Percentiles rank a stretch among this genome's conserved stretches.
Conservation (phyloP, 2,113 vertebrate genomes). For the Myiozetetes cayanensis region DNA sequence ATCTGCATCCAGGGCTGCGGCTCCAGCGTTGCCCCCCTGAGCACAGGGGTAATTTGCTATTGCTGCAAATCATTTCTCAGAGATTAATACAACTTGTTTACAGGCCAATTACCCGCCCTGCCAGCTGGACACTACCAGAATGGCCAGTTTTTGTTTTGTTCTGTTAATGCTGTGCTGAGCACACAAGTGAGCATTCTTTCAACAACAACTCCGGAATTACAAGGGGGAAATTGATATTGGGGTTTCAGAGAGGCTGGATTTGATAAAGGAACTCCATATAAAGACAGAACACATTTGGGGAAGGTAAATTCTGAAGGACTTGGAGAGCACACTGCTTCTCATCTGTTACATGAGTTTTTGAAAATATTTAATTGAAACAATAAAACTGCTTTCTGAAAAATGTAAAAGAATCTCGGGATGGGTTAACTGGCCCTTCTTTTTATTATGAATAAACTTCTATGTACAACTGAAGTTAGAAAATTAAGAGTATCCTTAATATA, state of each 20-base stretch:
- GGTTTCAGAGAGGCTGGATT: background rate
- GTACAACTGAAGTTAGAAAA: background rate
- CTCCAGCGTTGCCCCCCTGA: background rate
- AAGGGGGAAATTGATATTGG: background rate
- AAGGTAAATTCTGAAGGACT: background rate
- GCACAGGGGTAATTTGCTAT: conserved; percentile 24
- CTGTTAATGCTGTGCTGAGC: conserved; percentile 37
- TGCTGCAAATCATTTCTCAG: conserved; percentile 37
- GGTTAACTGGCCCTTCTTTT: background rate
- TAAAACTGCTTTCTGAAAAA: background rate
- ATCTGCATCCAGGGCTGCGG: background rate
- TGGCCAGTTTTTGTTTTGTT: conserved; percentile 49
- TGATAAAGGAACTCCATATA: background rate
- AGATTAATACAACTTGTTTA: conserved; percentile 52
- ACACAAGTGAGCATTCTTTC: conserved; percentile 62
- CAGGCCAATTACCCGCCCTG: conserved; percentile 21
- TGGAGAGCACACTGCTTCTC: background rate
- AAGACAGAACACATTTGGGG: background rate
- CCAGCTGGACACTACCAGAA: conserved; percentile 58
- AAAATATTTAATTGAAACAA: background rate
- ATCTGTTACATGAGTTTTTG: background rate
- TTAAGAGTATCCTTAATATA: background rate
- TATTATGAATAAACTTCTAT: background rate
- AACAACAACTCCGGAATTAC: conserved; percentile 28
- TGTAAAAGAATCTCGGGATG: background rate